Conservation (phyloP, 2,888 invertebrate species). For the Agrotis segetum region DNA sequence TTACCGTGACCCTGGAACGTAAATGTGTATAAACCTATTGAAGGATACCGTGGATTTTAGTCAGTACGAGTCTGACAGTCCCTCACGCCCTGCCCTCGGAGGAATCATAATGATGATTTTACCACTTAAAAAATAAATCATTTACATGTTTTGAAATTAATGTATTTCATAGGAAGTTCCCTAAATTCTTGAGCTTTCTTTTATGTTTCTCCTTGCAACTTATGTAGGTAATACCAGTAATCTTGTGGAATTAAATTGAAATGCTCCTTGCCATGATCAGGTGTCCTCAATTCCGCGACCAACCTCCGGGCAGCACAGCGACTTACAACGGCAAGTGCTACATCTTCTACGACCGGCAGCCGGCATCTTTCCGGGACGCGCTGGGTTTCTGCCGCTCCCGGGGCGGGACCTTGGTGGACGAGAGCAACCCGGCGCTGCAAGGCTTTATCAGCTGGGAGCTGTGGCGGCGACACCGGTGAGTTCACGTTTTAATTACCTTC, state of each 20-base stretch:
- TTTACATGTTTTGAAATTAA: too few species aligned
- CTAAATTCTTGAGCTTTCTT: neutral
- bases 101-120: too few species aligned
- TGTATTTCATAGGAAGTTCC: neutral
- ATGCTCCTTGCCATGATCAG: constrained; percentile 72
- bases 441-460: constrained; percentile 98
- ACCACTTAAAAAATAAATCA: too few species aligned
- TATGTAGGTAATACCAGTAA: too few species aligned
- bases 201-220: too few species aligned
- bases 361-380: constrained; percentile 95
- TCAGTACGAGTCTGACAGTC: too few species aligned
- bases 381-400: constrained; percentile 95
- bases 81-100: too few species aligned
- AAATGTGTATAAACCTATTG: too few species aligned
- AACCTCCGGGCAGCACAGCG: constrained; percentile 97
- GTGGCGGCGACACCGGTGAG: constrained; percentile 96
- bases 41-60: too few species aligned
- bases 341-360: constrained; percentile 97
- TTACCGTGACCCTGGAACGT: too few species aligned
- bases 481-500: constrained; percentile 70
- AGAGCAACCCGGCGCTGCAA: constrained; percentile 98
- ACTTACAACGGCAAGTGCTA: constrained; percentile 99
- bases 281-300: constrained; percentile 97
- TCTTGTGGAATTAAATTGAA: too few species aligned
- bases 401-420: constrained; percentile 96